Evolutionary conservation across 1,140 invertebrate species (phyloP), one percentile per base, ranked within the genome.

Genomic region (Acromyrmex heyeri): DNA sequence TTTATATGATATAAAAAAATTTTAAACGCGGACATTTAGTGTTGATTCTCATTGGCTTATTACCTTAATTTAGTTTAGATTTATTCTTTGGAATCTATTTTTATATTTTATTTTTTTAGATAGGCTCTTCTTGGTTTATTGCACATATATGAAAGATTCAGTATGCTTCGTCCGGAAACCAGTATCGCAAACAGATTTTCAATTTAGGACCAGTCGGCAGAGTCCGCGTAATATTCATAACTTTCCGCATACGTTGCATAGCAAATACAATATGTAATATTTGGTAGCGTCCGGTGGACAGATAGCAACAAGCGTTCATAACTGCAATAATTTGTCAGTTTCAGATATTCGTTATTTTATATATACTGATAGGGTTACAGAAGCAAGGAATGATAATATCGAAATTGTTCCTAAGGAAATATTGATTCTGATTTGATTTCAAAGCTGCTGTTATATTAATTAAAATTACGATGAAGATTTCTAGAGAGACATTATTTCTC

Each of bases 221-320:
- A 82, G 44, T 57, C 34, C 53, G 30, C 64, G 18, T 81, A 48
- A 48, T 59, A 21, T n/a, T 57, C 21, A 44, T 82, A 73, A 73
- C 67, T 72, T 82, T 61, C 38, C 10, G 44, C 14, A 77, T 48
- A 83, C 10, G 53, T 24, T 75, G 48, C 50, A 53, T n/a, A 50
- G 61, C 44, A 61, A 48, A 83, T 73, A 82, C 27, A 18, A 48
- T 24, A 73, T 73, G 2, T 50, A 83, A 83, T 81, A 81, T 81
- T 73, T 62, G 69, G 24, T 34, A 61, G 14, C 69, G 16, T 21
- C 38, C n/a, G 21, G 14, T 18, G 21, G 38, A 18, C 59, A 38
- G 27, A 27, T 65, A 65, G 4, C 27, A 14, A 67, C 38, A 10
- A 14, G 16, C 30, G 53, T 48, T 14, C 24, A 34, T 30, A 73